These are phyloP conservation scores for Himalopsyche anomala DNA, from an alignment of 2,888 invertebrate species.

Conservation along the genomic window DNA sequence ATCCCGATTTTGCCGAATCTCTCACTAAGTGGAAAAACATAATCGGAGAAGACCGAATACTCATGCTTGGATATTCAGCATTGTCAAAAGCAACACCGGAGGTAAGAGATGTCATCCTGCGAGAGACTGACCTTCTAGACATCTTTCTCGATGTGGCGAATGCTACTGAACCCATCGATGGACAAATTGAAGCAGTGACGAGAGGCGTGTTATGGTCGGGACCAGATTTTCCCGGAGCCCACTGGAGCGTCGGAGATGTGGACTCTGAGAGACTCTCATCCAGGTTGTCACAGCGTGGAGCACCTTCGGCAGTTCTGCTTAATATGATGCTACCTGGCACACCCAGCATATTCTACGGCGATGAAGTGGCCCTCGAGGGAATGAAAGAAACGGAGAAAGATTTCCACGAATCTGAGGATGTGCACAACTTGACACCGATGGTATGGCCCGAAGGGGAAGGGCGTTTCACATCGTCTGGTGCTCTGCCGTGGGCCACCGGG, in stretches of 20 bases:
- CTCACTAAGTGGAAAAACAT: slow-evolving; percentile 83
- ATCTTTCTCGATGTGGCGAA: slow-evolving; percentile 79
- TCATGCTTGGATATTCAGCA: slow-evolving; percentile 81
- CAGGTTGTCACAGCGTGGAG: slow-evolving; percentile 78
- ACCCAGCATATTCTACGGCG: slow-evolving; percentile 92
- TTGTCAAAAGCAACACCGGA: slow-evolving; percentile 73
- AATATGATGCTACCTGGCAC: slow-evolving; percentile 91
- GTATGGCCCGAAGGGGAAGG: slow-evolving; percentile 75
- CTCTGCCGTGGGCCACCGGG: slow-evolving; percentile 80
- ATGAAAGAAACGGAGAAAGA: slow-evolving; percentile 77
- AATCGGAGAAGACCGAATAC: slow-evolving; percentile 79
- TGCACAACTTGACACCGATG: slow-evolving; percentile 85
- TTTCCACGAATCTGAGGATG: slow-evolving; percentile 78
- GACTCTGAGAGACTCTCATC: slow-evolving; percentile 79
- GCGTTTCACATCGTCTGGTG: slow-evolving; percentile 74
- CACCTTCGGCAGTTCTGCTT: slow-evolving; percentile 83
- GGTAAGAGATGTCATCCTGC: slow-evolving; percentile 79
- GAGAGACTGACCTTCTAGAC: slow-evolving; percentile 84
- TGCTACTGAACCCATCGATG: slow-evolving; percentile 78
- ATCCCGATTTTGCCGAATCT: slow-evolving; percentile 77
- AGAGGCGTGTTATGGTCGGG: slow-evolving; percentile 79
- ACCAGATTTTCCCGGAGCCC: slow-evolving; percentile 84
- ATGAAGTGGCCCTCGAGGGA: slow-evolving; percentile 87
- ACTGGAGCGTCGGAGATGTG: slow-evolving; percentile 86
- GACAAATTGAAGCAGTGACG: slow-evolving; percentile 78